Percentiles rank a stretch among this genome's conserved stretches.
phyloP scores from a whole-genome alignment of 1,140 invertebrate genomes.

The Elysia chlorotica region DNA sequence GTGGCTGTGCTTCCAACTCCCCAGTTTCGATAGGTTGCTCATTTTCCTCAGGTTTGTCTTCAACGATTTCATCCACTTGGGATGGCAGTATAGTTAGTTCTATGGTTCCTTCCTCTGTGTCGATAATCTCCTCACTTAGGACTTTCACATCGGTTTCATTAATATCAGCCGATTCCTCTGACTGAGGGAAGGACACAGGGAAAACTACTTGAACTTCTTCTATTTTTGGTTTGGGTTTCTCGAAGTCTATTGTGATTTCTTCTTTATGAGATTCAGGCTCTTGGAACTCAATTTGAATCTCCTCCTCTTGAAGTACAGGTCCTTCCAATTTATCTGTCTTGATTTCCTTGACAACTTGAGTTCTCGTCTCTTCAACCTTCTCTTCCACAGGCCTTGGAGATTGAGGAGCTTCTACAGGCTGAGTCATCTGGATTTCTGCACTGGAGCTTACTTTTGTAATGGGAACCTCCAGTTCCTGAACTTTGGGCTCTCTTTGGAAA shows the following conservation, averaged over 20 bases:
- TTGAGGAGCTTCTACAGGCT: constrained; percentile 25
- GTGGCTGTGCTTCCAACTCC: constrained; percentile 26
- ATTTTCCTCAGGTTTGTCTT: constrained; percentile 24
- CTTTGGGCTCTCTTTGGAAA: constrained; percentile 42
- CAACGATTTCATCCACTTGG: constrained; percentile 22
- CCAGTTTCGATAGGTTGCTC: constrained; percentile 24
- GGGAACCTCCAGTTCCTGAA: constrained; percentile 43
- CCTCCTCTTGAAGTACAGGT: constrained; percentile 23
- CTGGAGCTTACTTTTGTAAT: constrained; percentile 36
- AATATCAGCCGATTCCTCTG: constrained; percentile 28
- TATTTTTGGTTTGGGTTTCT: too few species aligned
- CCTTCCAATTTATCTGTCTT: constrained; percentile 13
- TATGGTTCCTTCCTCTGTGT: constrained; percentile 6
- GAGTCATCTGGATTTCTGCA: constrained; percentile 20
- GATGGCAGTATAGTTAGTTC: constrained; percentile 18
- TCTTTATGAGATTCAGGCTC: constrained; percentile 34
- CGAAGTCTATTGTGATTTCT: constrained; percentile 14
- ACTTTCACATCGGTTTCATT: constrained; percentile 33
- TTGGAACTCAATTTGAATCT: constrained; percentile 26
- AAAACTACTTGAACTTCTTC: constrained; percentile 30
- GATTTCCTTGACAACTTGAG: constrained; percentile 34
- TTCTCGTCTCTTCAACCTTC: constrained; percentile 41
- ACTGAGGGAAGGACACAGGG: constrained; percentile 12
- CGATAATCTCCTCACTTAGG: constrained; percentile 14
- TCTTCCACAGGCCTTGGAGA: constrained; percentile 42